Evolutionary conservation across 2,888 invertebrate genomes (phyloP).

Genomic region (Blomia tropicalis): DNA sequence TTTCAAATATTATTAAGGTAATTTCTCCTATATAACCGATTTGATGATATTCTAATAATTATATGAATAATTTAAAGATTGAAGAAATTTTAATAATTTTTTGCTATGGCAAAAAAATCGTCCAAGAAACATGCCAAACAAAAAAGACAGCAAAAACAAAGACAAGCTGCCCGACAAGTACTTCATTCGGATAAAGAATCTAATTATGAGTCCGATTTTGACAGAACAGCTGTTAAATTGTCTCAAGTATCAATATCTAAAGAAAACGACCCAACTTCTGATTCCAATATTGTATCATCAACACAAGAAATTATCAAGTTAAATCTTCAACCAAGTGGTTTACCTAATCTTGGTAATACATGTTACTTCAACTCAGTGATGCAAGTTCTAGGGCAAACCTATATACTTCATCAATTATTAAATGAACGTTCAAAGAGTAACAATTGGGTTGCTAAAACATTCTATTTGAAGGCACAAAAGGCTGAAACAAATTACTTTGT

Average conservation of each 20-base stretch:
- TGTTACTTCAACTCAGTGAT: conserved; percentile 94
- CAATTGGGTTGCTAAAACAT: conserved; percentile 18
- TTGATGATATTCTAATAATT: too few species aligned
- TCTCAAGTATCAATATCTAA: not conserved
- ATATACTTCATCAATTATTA: conserved; percentile 25
- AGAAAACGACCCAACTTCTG: not conserved
- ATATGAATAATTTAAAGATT: too few species aligned
- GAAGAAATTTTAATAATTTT: too few species aligned
- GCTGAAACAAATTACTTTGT: not conserved
- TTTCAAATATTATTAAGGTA: too few species aligned
- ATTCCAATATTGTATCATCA: not conserved
- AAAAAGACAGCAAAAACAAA: not conserved
- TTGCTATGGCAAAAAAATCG: conserved; percentile 9
- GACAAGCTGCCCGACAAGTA: not conserved
- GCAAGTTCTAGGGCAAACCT: conserved; percentile 63
- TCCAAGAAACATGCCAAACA: conserved; percentile 1
- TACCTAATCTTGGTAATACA: conserved; percentile 82
- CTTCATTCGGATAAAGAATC: not conserved
- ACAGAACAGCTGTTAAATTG: not conserved
- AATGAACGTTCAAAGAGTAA: conserved; percentile 19
- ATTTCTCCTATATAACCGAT: too few species aligned
- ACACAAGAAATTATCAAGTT: not conserved
- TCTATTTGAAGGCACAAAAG: not conserved
- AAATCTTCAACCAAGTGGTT: conserved; percentile 44
- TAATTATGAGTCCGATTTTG: not conserved